Percentiles rank a stretch among this genome's conserved stretches.
These are phyloP conservation scores for Tricholaema leucomelas DNA, from an alignment of 2,113 vertebrate genomes.

Conservation along the genomic window DNA sequence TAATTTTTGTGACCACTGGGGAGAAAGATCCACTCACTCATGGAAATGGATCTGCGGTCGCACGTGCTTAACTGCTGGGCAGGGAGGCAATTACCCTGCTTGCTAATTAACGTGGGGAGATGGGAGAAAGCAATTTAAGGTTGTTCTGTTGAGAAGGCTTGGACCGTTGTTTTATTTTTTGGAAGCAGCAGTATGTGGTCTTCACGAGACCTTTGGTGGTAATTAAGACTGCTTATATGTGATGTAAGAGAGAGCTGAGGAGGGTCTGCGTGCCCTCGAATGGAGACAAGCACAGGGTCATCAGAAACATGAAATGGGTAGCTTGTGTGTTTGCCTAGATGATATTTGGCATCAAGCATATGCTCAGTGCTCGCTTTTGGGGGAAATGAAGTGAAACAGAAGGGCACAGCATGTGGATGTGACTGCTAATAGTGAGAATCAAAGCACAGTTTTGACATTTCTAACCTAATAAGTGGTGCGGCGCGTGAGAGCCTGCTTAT, in stretches of 20 bases:
- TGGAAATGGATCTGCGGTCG: rapidly evolving
- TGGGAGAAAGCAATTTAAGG: neutral
- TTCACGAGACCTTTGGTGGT: neutral
- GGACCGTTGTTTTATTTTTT: neutral
- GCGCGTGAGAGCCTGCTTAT: constrained; percentile 50
- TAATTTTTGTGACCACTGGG: constrained; percentile 1
- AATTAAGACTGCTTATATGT: neutral
- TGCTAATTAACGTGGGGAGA: constrained; percentile 11
- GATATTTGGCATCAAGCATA: neutral
- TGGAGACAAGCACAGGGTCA: neutral
- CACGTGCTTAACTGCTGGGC: neutral
- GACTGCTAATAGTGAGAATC: constrained; percentile 60
- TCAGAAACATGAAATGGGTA: rapidly evolving
- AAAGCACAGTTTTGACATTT: constrained; percentile 67
- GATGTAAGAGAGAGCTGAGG: neutral
- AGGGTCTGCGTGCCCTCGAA: rapidly evolving
- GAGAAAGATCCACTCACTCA: rapidly evolving
- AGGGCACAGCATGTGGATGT: constrained; percentile 59
- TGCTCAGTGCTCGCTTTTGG: constrained; percentile 23
- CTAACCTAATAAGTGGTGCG: constrained; percentile 67
- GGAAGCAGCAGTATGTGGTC: neutral
- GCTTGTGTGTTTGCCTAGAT: neutral
- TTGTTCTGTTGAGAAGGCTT: neutral
- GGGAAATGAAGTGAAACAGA: constrained; percentile 51
- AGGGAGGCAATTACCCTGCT: neutral